Conservation (phyloP, 2,797 vertebrate species). For the Oreochromis mossambicus region DNA sequence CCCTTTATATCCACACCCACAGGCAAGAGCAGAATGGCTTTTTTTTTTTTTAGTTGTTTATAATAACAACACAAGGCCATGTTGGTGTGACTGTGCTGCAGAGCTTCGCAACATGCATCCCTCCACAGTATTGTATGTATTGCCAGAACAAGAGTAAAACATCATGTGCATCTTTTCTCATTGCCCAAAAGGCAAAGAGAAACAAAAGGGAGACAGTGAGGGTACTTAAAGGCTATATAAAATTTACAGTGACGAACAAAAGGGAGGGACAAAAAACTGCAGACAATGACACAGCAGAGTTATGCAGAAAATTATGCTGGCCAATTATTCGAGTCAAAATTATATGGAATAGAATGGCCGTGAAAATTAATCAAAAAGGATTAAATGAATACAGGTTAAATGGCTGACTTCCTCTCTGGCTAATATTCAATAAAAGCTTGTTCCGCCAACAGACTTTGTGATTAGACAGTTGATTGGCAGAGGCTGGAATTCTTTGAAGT, state of each 20-base stretch:
- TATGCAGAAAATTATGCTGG: constrained; percentile 36
- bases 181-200: constrained; percentile 1
- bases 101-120: background rate
- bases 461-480: constrained; percentile 56
- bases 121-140: background rate
- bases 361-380: constrained; percentile 61
- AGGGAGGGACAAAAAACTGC: constrained; percentile 13
- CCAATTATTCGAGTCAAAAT: constrained; percentile 54
- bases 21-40: constrained; percentile 39
- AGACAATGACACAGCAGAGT: constrained; percentile 45
- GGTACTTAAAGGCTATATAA: constrained; percentile 34
- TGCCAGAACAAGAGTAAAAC: constrained; percentile 25
- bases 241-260: constrained; percentile 23
- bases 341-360: constrained; percentile 45
- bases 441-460: constrained; percentile 54
- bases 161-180: constrained; percentile 36
- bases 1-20: constrained; percentile 60
- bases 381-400: constrained; percentile 69
- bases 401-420: constrained; percentile 37
- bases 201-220: constrained; percentile 3
- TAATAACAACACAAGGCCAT: constrained; percentile 9
- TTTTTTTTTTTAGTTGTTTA: constrained; percentile 36
- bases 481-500: constrained; percentile 39
- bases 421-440: constrained; percentile 62
- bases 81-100: background rate